Conservation (phyloP, 2,797 vertebrate species). For the Anolis apletophallus region DNA sequence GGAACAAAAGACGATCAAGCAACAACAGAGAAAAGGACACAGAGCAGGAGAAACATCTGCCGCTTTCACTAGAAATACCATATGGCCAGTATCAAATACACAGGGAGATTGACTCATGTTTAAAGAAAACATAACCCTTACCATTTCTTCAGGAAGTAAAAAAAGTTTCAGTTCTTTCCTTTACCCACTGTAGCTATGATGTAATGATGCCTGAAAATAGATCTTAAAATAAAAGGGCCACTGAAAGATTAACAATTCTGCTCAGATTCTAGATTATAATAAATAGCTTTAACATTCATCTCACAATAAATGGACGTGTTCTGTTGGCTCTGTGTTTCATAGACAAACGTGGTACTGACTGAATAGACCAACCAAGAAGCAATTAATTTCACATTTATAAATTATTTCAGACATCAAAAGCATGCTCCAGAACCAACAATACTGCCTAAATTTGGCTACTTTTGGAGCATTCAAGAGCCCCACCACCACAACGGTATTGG, state of each 20-base stretch:
- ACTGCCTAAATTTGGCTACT: neutral
- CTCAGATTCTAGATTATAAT: neutral
- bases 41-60: slow-evolving; percentile 66
- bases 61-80: slow-evolving; percentile 66
- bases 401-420: neutral
- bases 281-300: neutral
- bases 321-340: neutral
- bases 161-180: slow-evolving; percentile 22
- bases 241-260: neutral
- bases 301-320: neutral
- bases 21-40: slow-evolving; percentile 49
- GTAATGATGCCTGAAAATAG: neutral
- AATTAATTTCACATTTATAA: neutral
- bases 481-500: no score
- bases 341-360: neutral
- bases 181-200: neutral
- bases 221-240: neutral
- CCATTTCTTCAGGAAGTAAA: slow-evolving; percentile 44
- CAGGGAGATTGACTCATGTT: slow-evolving; percentile 49
- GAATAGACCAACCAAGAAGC: neutral
- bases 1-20: slow-evolving; percentile 56
- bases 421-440: neutral
- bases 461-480: neutral
- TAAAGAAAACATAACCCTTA: slow-evolving; percentile 36
- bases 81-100: slow-evolving; percentile 61